phyloP scores from a whole-genome alignment of 2,888 invertebrate genomes.

The Nomada fabriciana region DNA sequence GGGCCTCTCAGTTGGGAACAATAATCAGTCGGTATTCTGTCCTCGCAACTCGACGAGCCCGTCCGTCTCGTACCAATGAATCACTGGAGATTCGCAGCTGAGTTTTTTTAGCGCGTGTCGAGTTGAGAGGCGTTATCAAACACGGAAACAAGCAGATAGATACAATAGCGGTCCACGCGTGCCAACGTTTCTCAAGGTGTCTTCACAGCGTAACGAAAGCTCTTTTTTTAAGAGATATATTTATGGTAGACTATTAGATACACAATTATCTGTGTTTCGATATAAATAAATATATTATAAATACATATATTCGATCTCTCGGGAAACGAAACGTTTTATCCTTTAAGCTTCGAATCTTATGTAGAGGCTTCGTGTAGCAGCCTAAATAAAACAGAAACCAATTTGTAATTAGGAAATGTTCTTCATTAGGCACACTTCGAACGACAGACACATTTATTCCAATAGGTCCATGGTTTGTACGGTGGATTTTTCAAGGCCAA shows the following conservation, averaged over 20 bases:
- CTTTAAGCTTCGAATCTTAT: too few relatives aligned
- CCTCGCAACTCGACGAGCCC: constrained; percentile 44
- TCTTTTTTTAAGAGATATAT: constrained; percentile 11
- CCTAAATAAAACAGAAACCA: too few relatives aligned
- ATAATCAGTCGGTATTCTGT: constrained; percentile 23
- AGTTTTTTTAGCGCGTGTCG: constrained; percentile 42
- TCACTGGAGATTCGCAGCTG: constrained; percentile 17
- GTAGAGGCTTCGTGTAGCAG: neutral
- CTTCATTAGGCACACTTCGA: too few relatives aligned
- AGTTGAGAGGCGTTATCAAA: constrained; percentile 22
- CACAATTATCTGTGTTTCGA: neutral
- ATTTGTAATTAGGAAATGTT: too few relatives aligned
- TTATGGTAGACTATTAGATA: constrained; percentile 24
- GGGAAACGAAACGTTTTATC: neutral
- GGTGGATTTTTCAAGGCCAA: too few relatives aligned
- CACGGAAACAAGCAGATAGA: neutral
- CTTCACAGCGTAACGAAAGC: neutral
- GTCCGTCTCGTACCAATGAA: constrained; percentile 42
- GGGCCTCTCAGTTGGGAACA: constrained; percentile 49
- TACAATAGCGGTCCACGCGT: constrained; percentile 50
- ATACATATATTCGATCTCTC: neutral
- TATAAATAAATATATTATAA: constrained; percentile 5
- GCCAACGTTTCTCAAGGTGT: constrained; percentile 42
- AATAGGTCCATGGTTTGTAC: too few relatives aligned
- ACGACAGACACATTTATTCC: too few relatives aligned